These are phyloP conservation scores for Andricus curvator DNA, from an alignment of 2,888 invertebrate genomes.

Conservation along the genomic window DNA sequence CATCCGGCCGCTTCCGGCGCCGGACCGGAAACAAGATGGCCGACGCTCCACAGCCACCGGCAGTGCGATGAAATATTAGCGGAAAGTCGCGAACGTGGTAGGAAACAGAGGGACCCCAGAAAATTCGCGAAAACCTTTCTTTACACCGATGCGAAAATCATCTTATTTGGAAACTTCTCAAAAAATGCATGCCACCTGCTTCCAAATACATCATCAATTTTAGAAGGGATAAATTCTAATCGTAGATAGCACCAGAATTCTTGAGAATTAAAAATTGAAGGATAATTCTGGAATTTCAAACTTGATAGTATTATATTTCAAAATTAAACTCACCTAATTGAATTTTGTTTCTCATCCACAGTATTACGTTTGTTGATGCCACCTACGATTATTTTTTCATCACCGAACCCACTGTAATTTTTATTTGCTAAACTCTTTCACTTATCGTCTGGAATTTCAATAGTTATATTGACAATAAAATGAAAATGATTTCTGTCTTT, in stretches of 20 bases:
- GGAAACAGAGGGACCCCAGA: conserved; percentile 65
- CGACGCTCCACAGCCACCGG: conserved; percentile 61
- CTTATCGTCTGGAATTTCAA: too few relatives aligned
- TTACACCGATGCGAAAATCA: conserved; percentile 52
- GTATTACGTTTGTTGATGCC: too few relatives aligned
- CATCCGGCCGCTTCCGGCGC: conserved; percentile 73
- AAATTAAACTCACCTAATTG: too few relatives aligned
- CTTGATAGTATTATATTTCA: too few relatives aligned
- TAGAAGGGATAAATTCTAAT: too few relatives aligned
- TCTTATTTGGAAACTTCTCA: conserved; percentile 46
- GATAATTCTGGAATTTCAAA: too few relatives aligned
- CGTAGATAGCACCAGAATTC: too few relatives aligned
- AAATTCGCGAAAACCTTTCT: conserved; percentile 69
- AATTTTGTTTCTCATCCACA: too few relatives aligned
- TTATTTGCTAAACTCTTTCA: neutral
- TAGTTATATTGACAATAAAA: too few relatives aligned
- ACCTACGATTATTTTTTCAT: too few relatives aligned
- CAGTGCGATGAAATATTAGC: conserved; percentile 75
- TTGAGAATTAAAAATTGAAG: too few relatives aligned
- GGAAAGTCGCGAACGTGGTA: conserved; percentile 64
- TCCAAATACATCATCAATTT: neutral
- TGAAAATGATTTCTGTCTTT: too few relatives aligned
- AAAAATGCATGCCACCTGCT: neutral
- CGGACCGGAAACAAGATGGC: conserved; percentile 76
- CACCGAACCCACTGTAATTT: neutral